Base-by-base conservation (phyloP, 1,140 invertebrate genomes). In the Lasaia peninsularis region DNA sequence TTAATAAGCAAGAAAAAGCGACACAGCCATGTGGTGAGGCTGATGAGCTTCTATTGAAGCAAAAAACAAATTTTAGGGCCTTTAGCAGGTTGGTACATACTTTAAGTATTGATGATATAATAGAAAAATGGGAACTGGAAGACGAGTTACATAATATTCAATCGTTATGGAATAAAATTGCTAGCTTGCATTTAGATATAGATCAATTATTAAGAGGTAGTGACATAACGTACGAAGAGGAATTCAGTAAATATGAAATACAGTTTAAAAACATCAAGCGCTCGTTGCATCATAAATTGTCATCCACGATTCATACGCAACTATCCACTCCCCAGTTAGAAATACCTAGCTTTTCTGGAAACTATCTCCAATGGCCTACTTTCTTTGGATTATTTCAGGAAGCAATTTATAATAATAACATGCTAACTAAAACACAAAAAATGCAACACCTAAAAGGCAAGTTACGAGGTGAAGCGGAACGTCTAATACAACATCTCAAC, bases 51-150 rank as follows among this genome's bases (percentile, higher is more conserved):
- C 32, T 56, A 21, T 44, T 37, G 21, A 49, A 56, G 11, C 54
- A 56, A 31, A 24, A 28, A 24, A 48, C 37, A 1, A 48, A 52
- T 51, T 58, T 58, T 40, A 37, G 56, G 21, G 48, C 32, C 5
- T 52, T 52, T 12, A 37, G n/a, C 14, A 34, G 56, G 2, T 35
- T 51, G 51, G 24, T 52, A 35, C 14, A 14, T 34, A 58, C 8
- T 11, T 11, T 58, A 4, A 18, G 32, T 16, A 28, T 52, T 10
- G 34, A 24, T 18, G 21, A 58, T 11, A 52, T 52, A 9, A 11
- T 10, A 4, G 56, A 58, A 1, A 58, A 58, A 28, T 58, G 34
- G 49, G 56, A 58, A 14, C 16, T 59, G 1, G 50, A 59, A 32
- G 57, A 59, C 9, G 50, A 52, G 28, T 50, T 52, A 2, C 57